Evolutionary conservation across 2,797 vertebrate genomes (phyloP).

Genomic region (Lepilemur ruficaudatus): DNA sequence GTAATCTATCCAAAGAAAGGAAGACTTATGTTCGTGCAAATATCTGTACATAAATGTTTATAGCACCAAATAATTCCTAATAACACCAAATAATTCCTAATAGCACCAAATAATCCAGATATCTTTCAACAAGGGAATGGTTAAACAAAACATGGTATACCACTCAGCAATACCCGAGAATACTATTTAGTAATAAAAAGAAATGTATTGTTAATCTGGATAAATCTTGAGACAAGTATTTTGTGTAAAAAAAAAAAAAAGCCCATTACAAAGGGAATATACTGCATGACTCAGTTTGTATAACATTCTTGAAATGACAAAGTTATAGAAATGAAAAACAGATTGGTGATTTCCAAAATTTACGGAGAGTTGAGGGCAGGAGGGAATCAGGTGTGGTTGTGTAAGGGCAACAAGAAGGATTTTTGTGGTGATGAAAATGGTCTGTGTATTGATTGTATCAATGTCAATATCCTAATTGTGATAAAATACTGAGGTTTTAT

Average conservation of each 20-base stretch:
- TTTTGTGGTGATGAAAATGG: not conserved
- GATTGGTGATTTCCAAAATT: not conserved
- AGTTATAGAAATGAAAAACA: not conserved
- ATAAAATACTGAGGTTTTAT: not conserved
- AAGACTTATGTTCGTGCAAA: not conserved
- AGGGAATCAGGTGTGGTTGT: not conserved
- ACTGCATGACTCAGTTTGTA: not conserved
- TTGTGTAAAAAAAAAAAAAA: not conserved
- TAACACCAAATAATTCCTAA: too few species aligned
- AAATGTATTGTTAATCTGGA: not conserved
- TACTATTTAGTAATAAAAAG: not conserved
- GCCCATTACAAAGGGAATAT: not conserved
- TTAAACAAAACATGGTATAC: not conserved
- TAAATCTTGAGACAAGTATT: not conserved
- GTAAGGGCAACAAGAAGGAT: not conserved
- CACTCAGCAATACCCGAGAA: not conserved
- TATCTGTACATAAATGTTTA: not conserved
- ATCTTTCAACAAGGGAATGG: not conserved
- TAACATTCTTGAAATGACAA: not conserved
- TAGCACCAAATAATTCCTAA: not conserved
- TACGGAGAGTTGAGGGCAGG: accelerated
- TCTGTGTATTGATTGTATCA: not conserved
- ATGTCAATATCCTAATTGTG: not conserved
- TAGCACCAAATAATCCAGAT: not conserved
- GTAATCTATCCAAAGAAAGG: not conserved